Evolutionary conservation across 92 coral and sea anemone species (phyloP), one percentile per base, ranked within the genome.

Genomic region (Zoanthus gigantus): DNA sequence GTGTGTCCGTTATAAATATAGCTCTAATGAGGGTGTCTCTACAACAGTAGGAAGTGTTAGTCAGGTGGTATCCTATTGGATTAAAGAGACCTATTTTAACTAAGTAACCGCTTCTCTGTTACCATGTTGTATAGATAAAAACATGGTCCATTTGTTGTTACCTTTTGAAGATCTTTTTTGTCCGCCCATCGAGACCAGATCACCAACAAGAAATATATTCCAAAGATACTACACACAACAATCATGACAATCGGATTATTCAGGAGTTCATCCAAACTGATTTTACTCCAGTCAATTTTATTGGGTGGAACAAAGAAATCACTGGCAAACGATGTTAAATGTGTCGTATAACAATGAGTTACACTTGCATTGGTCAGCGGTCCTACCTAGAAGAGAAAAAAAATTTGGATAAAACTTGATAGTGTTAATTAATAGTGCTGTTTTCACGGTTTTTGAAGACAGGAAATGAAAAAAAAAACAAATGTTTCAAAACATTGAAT

Each of bases 241-340:
- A 94, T 91, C 77, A 96, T 95, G 10, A 96, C 99, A 71, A 93
- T 83, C 10, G 98, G 98, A 73, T 96, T 96, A 1, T 94, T 96
- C 54, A 95, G 50, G 67, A 96, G 97, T 83, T 96, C 98, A 53
- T 90, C 95, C 34, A 95, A 68, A 83, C 91, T 93, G 16, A 96
- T 90, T 44, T 94, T 96, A 68, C 88, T 87, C 96, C 96, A 96
- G 82, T 96, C 99, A 84, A 96, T 96, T 28, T 89, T 96, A 88
- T 96, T 96, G 15, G 99, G 99, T 2, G 99, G 95, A 2, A 96
- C 99, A 45, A 96, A 91, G 90, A 96, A 93, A 83, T 96, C 99
- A 10, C 97, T 87, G 3, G 97, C 98, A 45, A 96, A 96, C 5
- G 99, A 96, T 74, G 99, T 96, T 69, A 96, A 58, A 85, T 96